These are phyloP conservation scores for Hemistola chrysoprasaria DNA, from an alignment of 2,888 invertebrate species.

Conservation along the genomic window DNA sequence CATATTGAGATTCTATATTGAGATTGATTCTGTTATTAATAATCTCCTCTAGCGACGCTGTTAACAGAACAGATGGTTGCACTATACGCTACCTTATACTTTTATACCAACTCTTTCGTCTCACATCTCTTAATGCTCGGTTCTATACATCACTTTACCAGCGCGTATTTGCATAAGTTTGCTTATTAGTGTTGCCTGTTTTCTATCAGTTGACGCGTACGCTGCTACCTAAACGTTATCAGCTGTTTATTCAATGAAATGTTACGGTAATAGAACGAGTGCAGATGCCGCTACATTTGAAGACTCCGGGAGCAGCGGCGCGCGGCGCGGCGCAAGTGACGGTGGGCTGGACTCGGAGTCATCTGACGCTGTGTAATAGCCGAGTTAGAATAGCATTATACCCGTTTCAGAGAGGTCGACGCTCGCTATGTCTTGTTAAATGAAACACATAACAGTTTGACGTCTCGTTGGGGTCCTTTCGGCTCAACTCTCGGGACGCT, in stretches of 20 bases:
- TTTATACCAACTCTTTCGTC: too few relatives aligned
- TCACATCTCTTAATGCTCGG: too few relatives aligned
- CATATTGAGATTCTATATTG: too few relatives aligned
- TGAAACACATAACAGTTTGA: slow-evolving; percentile 27
- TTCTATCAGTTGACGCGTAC: slow-evolving; percentile 37
- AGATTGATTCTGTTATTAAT: too few relatives aligned
- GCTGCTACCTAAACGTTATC: slow-evolving; percentile 43
- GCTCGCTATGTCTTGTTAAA: slow-evolving; percentile 19
- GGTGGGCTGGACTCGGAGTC: slow-evolving; percentile 7
- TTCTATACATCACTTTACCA: slow-evolving; percentile 35
- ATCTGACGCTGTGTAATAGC: slow-evolving; percentile 10
- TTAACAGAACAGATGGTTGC: too few relatives aligned
- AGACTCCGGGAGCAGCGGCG: too few relatives aligned
- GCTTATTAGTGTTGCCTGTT: slow-evolving; percentile 46
- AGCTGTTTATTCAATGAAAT: slow-evolving; percentile 46
- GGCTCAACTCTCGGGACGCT: slow-evolving; percentile 18
- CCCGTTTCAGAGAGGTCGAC: slow-evolving; percentile 9
- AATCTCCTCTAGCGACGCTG: slow-evolving; percentile 22
- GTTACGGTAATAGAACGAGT: slow-evolving; percentile 38
- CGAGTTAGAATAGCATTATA: slow-evolving; percentile 8
- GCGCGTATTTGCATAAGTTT: slow-evolving; percentile 49
- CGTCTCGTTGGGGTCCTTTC: slow-evolving; percentile 24
- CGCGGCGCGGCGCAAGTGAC: too few relatives aligned
- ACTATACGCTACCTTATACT: too few relatives aligned
- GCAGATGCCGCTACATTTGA: slow-evolving; percentile 38